A percentile compares a stretch with the other conserved stretches of the same genome.
These are phyloP conservation scores for Clanis bilineata DNA, from an alignment of 2,888 invertebrate genomes.

Conservation along the genomic window DNA sequence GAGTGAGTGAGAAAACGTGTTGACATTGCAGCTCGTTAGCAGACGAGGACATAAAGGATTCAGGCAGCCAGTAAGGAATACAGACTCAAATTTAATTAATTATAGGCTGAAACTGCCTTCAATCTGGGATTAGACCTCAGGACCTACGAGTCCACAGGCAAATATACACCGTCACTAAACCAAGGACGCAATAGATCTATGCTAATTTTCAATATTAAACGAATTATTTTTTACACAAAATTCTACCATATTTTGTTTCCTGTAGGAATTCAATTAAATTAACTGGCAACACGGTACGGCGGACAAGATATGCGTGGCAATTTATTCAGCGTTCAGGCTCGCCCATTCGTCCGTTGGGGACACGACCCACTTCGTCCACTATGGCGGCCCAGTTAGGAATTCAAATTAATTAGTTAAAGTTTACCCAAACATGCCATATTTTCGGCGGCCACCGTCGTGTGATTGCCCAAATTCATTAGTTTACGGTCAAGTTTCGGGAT, in stretches of 20 bases:
- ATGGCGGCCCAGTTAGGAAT: conserved; percentile 12
- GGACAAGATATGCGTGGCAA: not conserved
- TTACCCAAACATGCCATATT: not conserved
- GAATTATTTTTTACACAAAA: no score
- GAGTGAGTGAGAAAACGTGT: not conserved
- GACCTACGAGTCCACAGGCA: no score
- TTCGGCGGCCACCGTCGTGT: not conserved
- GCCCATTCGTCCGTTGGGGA: conserved; percentile 15
- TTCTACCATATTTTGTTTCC: no score
- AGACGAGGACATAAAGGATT: not conserved
- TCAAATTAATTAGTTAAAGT: conserved; percentile 1
- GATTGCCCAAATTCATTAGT: conserved; percentile 1
- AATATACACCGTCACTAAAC: no score
- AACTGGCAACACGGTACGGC: conserved; percentile 11
- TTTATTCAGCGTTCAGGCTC: conserved; percentile 1
- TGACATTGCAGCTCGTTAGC: conserved; percentile 5
- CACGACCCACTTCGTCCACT: conserved; percentile 11
- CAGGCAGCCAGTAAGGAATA: not conserved
- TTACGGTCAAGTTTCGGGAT: not conserved
- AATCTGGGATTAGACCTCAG: no score
- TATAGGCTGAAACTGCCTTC: no score
- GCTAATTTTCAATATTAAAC: no score
- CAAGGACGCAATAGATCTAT: no score
- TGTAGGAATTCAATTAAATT: not conserved
- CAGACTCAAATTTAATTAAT: not conserved